Evolutionary conservation across 2,113 vertebrate genomes (phyloP), one percentile per base, ranked within the genome.

Genomic region (Oreamnos americanus): DNA sequence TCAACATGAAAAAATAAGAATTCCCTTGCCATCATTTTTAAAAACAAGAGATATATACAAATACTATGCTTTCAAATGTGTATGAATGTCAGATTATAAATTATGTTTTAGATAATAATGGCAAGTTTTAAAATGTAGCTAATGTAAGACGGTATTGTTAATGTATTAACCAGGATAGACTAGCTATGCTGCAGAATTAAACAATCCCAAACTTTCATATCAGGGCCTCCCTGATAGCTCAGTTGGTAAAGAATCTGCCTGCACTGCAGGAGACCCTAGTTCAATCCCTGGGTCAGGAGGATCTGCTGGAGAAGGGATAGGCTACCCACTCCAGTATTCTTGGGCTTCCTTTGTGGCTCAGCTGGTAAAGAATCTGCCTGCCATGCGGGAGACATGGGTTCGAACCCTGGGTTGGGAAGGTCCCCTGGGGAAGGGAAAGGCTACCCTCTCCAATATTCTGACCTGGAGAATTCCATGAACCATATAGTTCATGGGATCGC

Each of bases 1-100:
- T 64, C 71, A 83, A 93, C 53, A 94, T 64, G 36, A 92, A 92
- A 62, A 92, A 85, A 78, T 82, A 84, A 89, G 84, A 94, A 92
- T 84, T 87, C 14, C 0, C 64, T 95, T 90, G 36, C 57, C 19
- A 33, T 91, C 55, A 82, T 15, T 36, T 36, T 86, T 64, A 58
- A 79, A 67, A 39, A 82, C 60, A 88, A 92, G 51, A 96, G 17
- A 49, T 74, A 26, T 11, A 36, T 53, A 78, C 23, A 30, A 87
- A 71, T 83, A 49, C 9, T 57, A 87, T 95, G 13, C 8, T 58
- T 97, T 84, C 57, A 86, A 74, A 55, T 94, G 57, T 81, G 30
- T 89, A 60, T 76, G 47, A 60, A 64, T 55, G 23, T 86, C 67
- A 82, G 60, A 79, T 87, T n/a, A 60, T 60, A 95, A 76, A 49